Evolutionary conservation across 2,888 invertebrate species (phyloP).

Genomic region (Timandra comae): DNA sequence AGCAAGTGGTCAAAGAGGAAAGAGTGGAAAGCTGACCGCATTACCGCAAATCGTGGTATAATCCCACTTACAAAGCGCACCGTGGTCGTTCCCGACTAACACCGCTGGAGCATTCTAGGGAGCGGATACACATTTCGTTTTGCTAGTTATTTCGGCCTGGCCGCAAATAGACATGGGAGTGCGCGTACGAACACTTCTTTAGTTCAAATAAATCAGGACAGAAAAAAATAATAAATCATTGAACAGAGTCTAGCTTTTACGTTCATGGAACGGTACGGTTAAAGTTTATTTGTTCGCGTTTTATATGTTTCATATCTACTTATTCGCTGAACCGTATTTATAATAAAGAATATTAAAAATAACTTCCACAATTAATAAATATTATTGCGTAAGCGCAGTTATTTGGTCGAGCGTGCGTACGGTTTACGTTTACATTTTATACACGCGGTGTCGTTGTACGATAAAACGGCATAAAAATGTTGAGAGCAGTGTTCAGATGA

Average conservation of each 20-base stretch:
- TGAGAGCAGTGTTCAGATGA: conserved; percentile 27
- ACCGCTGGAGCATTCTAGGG: conserved; percentile 34
- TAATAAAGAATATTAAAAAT: neutral
- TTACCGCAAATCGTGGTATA: conserved; percentile 56
- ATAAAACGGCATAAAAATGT: conserved; percentile 28
- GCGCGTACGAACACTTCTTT: conserved; percentile 47
- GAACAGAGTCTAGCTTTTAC: conserved; percentile 36
- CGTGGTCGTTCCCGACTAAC: conserved; percentile 32
- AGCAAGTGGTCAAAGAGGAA: conserved; percentile 46
- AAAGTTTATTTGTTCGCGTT: conserved; percentile 32
- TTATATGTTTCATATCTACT: conserved; percentile 14
- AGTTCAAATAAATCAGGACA: conserved; percentile 44
- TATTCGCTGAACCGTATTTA: neutral
- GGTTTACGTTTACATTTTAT: conserved; percentile 24
- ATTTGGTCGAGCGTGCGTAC: conserved; percentile 9
- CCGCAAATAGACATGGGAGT: conserved; percentile 53
- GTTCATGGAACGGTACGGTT: conserved; percentile 31
- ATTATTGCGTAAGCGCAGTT: conserved; percentile 26
- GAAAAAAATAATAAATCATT: conserved; percentile 49
- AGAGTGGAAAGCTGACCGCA: conserved; percentile 45
- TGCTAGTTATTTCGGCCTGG: conserved; percentile 55
- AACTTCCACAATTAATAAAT: conserved; percentile 5
- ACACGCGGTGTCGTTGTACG: conserved; percentile 23
- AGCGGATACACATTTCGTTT: conserved; percentile 56
- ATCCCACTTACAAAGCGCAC: conserved; percentile 47